Evolutionary conservation across 2,113 vertebrate genomes (phyloP).

Genomic region (Gorilla gorilla): DNA sequence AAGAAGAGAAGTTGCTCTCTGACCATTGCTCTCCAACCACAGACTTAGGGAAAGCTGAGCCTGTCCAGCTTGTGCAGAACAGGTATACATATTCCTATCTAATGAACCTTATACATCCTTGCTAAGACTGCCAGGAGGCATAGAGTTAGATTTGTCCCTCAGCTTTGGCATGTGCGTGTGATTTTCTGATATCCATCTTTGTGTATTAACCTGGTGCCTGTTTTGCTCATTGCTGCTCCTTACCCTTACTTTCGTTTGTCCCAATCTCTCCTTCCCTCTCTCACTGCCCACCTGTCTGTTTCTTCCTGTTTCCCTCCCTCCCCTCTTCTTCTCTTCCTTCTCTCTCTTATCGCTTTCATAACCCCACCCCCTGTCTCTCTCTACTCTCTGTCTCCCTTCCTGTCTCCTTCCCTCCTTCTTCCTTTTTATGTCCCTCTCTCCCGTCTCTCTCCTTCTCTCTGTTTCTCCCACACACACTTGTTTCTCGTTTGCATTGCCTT

Average conservation of each 20-base stretch:
- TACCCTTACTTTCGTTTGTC: not conserved
- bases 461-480: not conserved
- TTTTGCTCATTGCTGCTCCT: not conserved
- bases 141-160: no score
- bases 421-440: not conserved
- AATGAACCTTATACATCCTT: not conserved
- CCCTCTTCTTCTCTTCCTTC: no score
- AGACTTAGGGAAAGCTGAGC: not conserved
- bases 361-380: not conserved
- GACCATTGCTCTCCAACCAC: not conserved
- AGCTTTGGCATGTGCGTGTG: rapidly evolving
- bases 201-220: not conserved
- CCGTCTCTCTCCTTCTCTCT: not conserved
- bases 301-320: not conserved
- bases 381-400: not conserved
- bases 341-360: not conserved
- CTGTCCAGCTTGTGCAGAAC: rapidly evolving
- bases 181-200: not conserved
- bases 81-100: rapidly evolving
- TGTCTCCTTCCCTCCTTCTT: not conserved
- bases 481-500: not conserved
- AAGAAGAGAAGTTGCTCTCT: not conserved
- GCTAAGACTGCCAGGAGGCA: not conserved
- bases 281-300: not conserved
- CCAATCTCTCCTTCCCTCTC: not conserved